Evolutionary conservation across 2,888 invertebrate species (phyloP).

Genomic region (Cremastinae sp.): DNA sequence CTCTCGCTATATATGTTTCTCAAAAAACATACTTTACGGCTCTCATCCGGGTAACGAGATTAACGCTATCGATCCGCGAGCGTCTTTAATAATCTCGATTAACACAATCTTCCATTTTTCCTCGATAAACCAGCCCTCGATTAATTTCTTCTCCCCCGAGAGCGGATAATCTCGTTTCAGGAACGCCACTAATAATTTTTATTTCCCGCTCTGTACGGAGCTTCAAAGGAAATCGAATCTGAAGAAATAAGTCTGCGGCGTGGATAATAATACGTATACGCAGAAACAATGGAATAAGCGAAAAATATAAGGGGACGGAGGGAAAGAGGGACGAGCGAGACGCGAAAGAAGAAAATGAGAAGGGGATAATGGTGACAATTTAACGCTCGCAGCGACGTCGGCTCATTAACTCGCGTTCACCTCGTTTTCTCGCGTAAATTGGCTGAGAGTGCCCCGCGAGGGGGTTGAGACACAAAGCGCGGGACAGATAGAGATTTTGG

Average conservation of each 20-base stretch:
- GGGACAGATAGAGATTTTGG: constrained; percentile 32
- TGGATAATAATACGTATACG: no score
- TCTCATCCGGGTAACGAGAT: constrained; percentile 77
- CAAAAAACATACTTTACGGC: constrained; percentile 72
- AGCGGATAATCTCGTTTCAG: no score
- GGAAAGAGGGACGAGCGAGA: neutral
- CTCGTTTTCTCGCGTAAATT: constrained; percentile 32
- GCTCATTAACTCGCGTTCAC: constrained; percentile 38
- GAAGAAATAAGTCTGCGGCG: no score
- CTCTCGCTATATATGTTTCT: constrained; percentile 58
- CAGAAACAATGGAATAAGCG: neutral
- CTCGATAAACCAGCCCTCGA: no score
- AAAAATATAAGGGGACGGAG: constrained; percentile 24
- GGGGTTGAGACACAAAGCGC: constrained; percentile 8
- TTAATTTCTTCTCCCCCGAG: no score
- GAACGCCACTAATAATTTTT: no score
- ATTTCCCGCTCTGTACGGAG: no score
- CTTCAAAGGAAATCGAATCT: no score
- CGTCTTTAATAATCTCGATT: constrained; percentile 72
- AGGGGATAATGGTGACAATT: constrained; percentile 42
- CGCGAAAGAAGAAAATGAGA: neutral
- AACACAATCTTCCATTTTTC: constrained; percentile 60
- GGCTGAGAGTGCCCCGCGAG: constrained; percentile 3
- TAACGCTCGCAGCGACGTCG: constrained; percentile 22
- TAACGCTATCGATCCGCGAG: constrained; percentile 73